Evolutionary conservation across 2,113 vertebrate species (phyloP).

Genomic region (Otus sunia): DNA sequence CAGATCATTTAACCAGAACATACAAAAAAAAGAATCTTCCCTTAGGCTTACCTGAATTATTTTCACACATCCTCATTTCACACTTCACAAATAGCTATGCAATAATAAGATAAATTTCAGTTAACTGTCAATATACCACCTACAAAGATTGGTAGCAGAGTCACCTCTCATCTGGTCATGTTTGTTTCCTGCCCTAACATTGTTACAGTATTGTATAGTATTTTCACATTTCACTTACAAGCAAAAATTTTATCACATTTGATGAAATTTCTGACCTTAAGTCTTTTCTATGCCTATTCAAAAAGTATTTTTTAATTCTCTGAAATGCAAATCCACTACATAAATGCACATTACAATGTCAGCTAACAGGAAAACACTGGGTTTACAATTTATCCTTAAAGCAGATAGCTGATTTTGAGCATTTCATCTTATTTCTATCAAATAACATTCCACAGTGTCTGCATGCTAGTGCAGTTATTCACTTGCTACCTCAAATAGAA

Average conservation of each 20-base stretch:
- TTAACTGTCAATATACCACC: neutral
- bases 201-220: neutral
- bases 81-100: neutral
- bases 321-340: neutral
- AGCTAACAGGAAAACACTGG: neutral
- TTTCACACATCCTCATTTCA: neutral
- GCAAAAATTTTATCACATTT: neutral
- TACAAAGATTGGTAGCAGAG: neutral
- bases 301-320: neutral
- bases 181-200: neutral
- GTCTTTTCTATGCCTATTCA: neutral
- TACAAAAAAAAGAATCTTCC: neutral
- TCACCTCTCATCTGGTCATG: neutral
- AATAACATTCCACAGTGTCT: neutral
- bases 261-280: neutral
- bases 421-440: neutral
- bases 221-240: neutral
- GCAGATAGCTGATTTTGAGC: neutral
- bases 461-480: neutral
- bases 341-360: neutral
- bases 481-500: neutral
- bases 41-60: neutral
- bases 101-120: neutral
- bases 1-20: neutral
- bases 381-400: neutral